Base-by-base conservation (phyloP, 2,797 vertebrate species). In the Microcaecilia unicolor region DNA sequence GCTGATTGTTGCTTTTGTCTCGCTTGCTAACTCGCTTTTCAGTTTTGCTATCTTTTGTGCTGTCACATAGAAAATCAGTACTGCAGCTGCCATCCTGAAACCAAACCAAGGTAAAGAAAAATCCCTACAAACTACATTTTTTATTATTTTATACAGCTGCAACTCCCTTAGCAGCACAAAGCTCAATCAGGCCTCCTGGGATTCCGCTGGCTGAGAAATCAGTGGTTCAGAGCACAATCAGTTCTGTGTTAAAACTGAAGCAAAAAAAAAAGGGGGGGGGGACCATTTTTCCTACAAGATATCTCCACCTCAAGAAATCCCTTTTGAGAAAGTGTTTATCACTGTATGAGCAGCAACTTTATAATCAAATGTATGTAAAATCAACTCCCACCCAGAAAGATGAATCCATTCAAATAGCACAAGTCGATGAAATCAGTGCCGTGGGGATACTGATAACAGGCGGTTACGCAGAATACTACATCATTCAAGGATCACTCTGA, bases 121-220 rank as follows among this genome's bases (percentile, higher is more conserved):
- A 83, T 84, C 84, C 68, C 21, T 75, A 83, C 81, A 81, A 89
- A 85, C 84, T 82, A 69, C 70, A 46, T 70, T 63, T 57, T 4
- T 8, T 7, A 53, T 38, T 31, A 28, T 67, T 74, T 84, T 70
- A 76, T 85, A 87, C 81, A 85, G 80, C 84, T 81, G 82, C 71
- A 83, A 80, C 71, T 81, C 79, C 73, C 76, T 1, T 25, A 84
- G 70, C 73, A 74, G 70, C 63, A 48, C 67, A 74, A 75, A 79
- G 72, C 80, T 85, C 81, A 72, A 42, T 61, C 59, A 65, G 72
- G 76, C 80, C 91, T 87, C 88, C 40, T 44, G 90, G 86, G 89
- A 91, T 76, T 82, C 82, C 89, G 83, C 87, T 86, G 91, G 87
- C 84, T 80, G 80, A 83, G 81, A 89, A 92, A 90, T 89, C 83